These are phyloP conservation scores for Rhabdophis nuchalis DNA, from an alignment of 2,797 vertebrate genomes.

Conservation along the genomic window DNA sequence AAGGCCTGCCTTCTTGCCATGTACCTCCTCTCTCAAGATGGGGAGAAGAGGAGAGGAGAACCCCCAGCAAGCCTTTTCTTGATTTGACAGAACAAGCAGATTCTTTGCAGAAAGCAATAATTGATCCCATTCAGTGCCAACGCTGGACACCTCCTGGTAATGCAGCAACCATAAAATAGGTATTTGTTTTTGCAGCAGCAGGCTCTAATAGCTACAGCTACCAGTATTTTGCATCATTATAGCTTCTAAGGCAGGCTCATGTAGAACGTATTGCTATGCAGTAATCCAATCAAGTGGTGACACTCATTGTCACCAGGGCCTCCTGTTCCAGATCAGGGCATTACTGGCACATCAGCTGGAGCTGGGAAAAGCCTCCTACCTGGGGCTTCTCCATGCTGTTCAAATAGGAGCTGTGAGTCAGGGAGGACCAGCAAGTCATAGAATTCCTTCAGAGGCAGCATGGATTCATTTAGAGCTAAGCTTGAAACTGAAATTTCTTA, in stretches of 20 bases:
- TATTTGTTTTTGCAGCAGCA: not conserved
- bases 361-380: not conserved
- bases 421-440: not conserved
- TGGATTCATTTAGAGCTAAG: not conserved
- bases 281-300: not conserved
- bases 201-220: not conserved
- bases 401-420: not conserved
- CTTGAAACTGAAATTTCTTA: not conserved
- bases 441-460: not conserved
- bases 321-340: not conserved
- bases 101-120: not conserved
- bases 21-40: not conserved
- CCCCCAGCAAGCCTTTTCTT: not conserved
- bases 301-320: not conserved
- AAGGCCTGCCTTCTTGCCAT: not conserved
- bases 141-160: not conserved
- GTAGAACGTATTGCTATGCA: not conserved
- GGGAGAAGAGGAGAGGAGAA: not conserved
- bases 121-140: not conserved
- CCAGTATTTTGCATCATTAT: not conserved
- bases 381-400: not conserved
- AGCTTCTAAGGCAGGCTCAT: not conserved
- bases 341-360: not conserved
- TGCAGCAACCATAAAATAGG: not conserved
- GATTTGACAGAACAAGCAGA: not conserved